Base-by-base conservation (phyloP, 2,113 vertebrate species). In the Pelusios castaneus region DNA sequence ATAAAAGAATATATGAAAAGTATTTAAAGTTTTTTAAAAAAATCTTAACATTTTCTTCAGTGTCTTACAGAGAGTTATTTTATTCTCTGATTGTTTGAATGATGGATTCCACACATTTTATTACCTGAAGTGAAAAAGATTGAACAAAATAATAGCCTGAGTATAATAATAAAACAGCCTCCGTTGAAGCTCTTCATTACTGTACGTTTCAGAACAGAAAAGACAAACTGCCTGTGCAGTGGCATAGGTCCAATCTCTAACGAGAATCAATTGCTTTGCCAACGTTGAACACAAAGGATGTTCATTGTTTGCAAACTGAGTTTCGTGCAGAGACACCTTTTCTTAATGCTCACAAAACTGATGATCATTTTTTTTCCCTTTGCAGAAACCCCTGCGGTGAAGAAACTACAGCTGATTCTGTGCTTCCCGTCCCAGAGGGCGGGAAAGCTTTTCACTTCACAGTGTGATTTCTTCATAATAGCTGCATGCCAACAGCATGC, bases 251-350 rank as follows among this genome's bases (percentile, higher is more conserved):
- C 98, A 98, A 96, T 97, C 97, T 98, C 97, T 96, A 97, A 97
- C 95, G 97, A 96, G 96, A 97, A 98, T 97, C 98, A 96, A 97
- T 98, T 97, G 96, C 97, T 98, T 97, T 98, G 98, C 98, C 98
- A 98, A 96, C 21, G 5, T 91, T 96, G 88, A 97, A 95, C 97
- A 98, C 97, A 97, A 98, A 98, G 97, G 97, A 98, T 98, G 97
- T 97, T 98, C 97, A 96, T 98, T 98, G 97, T 98, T 98, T 98
- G 98, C 98, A 98, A 98, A 98, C 97, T 84, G 81, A 84, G 80
- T 93, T 96, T 90, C 89, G 76, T 55, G 70, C 84, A 87, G 92
- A 95, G 85, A 54, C 93, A 97, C 95, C 97, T 98, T 97, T 97
- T 96, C 94, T 97, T 92, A 82, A 92, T 84, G 90, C 31, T 91